Conservation (phyloP, 1,140 invertebrate genomes). For the Apolygus lucorum region DNA sequence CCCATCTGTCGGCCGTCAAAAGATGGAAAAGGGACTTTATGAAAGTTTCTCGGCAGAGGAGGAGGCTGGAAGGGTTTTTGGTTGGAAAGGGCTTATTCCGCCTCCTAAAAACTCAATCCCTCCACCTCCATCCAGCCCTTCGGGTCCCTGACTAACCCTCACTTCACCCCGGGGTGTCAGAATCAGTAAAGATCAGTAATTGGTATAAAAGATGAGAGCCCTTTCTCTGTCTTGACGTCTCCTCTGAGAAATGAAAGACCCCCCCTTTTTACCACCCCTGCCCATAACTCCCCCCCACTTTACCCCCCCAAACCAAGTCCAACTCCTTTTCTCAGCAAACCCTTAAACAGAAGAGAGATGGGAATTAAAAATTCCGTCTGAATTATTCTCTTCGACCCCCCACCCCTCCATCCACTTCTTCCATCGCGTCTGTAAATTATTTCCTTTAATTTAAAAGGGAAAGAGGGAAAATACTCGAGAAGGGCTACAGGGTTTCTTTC, state of each 20-base stretch:
- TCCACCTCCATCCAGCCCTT: not conserved
- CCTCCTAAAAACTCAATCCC: not conserved
- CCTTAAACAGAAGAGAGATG: conserved; percentile 14
- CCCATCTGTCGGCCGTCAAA: conserved; percentile 5
- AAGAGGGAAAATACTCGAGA: not conserved
- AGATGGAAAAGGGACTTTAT: conserved; percentile 1
- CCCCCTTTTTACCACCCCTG: not conserved
- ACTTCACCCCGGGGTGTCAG: too few species aligned
- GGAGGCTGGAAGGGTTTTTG: too few species aligned
- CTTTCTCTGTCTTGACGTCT: conserved; percentile 8
- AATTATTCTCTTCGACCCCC: conserved; percentile 16
- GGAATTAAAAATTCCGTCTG: conserved; percentile 26
- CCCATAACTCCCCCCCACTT: too few species aligned
- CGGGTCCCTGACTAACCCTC: too few species aligned
- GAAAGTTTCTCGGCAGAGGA: not conserved
- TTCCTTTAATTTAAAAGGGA: conserved; percentile 26
- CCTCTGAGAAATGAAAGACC: conserved; percentile 17
- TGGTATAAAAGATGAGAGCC: conserved; percentile 20
- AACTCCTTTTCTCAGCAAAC: conserved; percentile 15
- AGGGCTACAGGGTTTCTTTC: conserved; percentile 17
- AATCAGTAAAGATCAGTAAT: conserved; percentile 22
- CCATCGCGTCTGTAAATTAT: conserved; percentile 23
- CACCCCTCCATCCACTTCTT: not conserved
- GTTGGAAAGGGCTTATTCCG: not conserved
- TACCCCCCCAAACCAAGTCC: too few species aligned